These are phyloP conservation scores for Antrozous pallidus DNA, from an alignment of 2,797 vertebrate genomes.

Conservation along the genomic window DNA sequence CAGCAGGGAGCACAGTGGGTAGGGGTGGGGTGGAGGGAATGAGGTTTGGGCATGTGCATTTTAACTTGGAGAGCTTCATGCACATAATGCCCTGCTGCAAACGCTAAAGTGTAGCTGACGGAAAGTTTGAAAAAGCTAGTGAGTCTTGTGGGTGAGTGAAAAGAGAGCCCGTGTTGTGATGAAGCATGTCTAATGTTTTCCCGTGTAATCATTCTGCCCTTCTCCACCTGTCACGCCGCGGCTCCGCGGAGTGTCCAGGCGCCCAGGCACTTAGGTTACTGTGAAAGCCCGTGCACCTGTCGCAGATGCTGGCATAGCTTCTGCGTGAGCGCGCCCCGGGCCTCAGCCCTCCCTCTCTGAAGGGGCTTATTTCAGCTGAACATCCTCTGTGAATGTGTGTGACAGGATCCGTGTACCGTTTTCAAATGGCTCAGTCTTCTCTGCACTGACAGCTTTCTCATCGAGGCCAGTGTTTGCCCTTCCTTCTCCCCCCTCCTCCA, in stretches of 20 bases:
- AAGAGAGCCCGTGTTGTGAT: neutral
- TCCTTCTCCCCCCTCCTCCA: neutral
- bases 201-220: neutral
- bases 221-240: neutral
- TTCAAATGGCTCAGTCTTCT: conserved; percentile 29
- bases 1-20: too few species aligned
- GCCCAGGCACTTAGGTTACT: neutral
- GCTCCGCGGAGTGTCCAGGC: neutral
- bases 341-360: conserved; percentile 38
- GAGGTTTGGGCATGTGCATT: neutral
- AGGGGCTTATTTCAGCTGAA: conserved; percentile 38
- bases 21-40: neutral
- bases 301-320: neutral
- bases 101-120: neutral
- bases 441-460: conserved; percentile 4
- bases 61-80: neutral
- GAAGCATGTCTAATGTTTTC: neutral
- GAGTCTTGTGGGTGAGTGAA: neutral
- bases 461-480: neutral
- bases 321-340: neutral
- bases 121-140: neutral
- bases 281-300: conserved; percentile 58
- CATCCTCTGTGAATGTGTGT: neutral
- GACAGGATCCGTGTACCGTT: neutral
- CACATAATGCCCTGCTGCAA: neutral